phyloP scores from a whole-genome alignment of 2,888 invertebrate species.

The Calliphora vomitoria region DNA sequence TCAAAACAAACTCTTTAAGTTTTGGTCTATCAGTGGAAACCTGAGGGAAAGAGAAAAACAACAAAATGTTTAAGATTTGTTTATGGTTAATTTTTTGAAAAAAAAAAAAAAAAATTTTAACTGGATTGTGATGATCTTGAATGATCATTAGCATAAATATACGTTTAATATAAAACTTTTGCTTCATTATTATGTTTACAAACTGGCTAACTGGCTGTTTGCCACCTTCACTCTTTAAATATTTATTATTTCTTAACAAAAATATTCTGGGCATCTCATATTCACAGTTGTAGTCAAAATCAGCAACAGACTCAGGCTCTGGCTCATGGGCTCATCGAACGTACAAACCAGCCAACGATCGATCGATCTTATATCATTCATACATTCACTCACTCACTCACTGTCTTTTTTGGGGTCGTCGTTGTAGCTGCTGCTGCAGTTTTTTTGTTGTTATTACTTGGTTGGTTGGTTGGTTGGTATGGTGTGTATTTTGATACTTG shows the following conservation, averaged over 20 bases:
- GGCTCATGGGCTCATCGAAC: not conserved
- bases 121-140: slow-evolving; percentile 22
- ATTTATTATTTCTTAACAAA: not conserved
- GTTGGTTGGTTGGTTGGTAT: not conserved
- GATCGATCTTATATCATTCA: slow-evolving; percentile 68
- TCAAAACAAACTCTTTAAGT: not conserved
- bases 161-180: slow-evolving; percentile 28
- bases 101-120: slow-evolving; percentile 6
- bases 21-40: slow-evolving; percentile 3
- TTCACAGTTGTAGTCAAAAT: not conserved
- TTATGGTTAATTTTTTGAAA: slow-evolving; percentile 42
- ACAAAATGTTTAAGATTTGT: slow-evolving; percentile 18
- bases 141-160: slow-evolving; percentile 57
- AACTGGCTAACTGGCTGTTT: not conserved
- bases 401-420: slow-evolving; percentile 56
- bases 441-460: not conserved
- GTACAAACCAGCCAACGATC: slow-evolving; percentile 12
- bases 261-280: slow-evolving; percentile 59
- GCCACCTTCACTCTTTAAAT: slow-evolving; percentile 48
- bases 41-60: not conserved
- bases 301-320: not conserved
- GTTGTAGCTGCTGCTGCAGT: slow-evolving; percentile 30
- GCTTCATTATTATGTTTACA: not conserved
- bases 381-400: slow-evolving; percentile 44
- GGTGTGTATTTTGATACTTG: slow-evolving; percentile 73